A percentile compares a stretch with the other conserved stretches of the same genome.
phyloP scores from a whole-genome alignment of 2,797 vertebrate genomes.

The Acridotheres tristis region DNA sequence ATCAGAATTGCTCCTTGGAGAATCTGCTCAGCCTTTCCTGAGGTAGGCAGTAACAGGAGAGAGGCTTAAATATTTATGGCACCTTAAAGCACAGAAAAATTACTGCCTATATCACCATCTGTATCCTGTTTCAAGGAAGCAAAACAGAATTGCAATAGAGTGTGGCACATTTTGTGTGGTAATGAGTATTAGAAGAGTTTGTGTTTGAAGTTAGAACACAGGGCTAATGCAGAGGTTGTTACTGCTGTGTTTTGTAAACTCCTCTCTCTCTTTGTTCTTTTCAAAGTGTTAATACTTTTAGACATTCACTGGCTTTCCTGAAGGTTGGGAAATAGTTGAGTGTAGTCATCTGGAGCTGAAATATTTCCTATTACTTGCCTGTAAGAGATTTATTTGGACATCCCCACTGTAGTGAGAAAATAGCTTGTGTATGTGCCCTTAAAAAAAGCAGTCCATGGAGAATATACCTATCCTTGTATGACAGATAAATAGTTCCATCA shows the following conservation, averaged over 20 bases:
- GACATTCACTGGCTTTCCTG: conserved; percentile 16
- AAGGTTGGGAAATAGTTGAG: conserved; percentile 23
- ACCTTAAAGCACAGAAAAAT: conserved; percentile 4
- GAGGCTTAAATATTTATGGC: conserved; percentile 33
- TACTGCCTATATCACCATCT: not conserved
- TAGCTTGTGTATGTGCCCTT: conserved; percentile 33
- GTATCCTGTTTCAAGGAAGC: not conserved
- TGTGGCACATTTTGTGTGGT: not conserved
- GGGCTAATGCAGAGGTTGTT: not conserved
- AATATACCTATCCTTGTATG: conserved; percentile 38
- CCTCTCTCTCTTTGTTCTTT: not conserved
- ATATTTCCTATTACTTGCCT: conserved; percentile 48
- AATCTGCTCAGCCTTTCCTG: not conserved
- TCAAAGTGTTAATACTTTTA: not conserved
- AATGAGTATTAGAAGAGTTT: not conserved
- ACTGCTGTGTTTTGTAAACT: not conserved
- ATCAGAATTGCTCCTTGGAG: not conserved
- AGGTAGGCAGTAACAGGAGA: not conserved
- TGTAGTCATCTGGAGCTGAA: conserved; percentile 64
- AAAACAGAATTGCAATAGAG: not conserved
- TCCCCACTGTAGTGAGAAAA: conserved; percentile 27
- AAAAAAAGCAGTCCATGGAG: conserved; percentile 18
- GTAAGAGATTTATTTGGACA: conserved; percentile 55
- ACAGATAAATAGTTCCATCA: conserved; percentile 56
- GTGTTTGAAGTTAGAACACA: not conserved